Base-by-base conservation (phyloP, 2,113 vertebrate genomes). In the Oreamnos americanus region DNA sequence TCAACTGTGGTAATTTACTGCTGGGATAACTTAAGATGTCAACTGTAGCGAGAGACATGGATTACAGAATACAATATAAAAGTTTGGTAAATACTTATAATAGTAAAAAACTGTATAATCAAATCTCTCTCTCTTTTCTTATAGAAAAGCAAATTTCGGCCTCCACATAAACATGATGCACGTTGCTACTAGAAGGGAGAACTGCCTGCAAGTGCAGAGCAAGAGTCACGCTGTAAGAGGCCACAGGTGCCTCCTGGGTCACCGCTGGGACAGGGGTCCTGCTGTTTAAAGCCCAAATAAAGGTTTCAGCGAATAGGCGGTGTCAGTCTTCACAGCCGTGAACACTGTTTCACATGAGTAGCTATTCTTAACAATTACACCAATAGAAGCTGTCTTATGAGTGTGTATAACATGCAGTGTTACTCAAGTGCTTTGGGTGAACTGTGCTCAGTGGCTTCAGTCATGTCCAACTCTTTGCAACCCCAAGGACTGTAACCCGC, bases 101-200 rank as follows among this genome's bases (percentile, higher is more conserved):
- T 7, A 78, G 21, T 12, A 71, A 90, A 36, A 84, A 21, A 55
- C 30, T 45, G 60, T 47, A 17, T 53, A 49, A 55, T 49, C 71
- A 91, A 89, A 88, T 25, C 1, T 36, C 9, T 62, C 33, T 85
- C 33, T 85, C 21, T 96, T 93, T 43, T 47, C 71, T 97, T 95
- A 60, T 74, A 98, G 97, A 92, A 95, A 95, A 90, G 51, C 30
- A 89, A 26, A 45, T 1, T 6, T 49, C 26, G 7, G 45, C 0
- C 28, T 89, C 26, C 1, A n/a, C 49, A 23, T 7, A 30, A 55
- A 79, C 14, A 7, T 1, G 53, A 81, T 2, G 14, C 51, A 84
- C 4, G 28, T 33, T 95, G 85, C 87, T 96, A 87, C 76, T 96
- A 96, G 53, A 76, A 83, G 91, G 91, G 86, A 90, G 90, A 74